These are phyloP conservation scores for Podilymbus podiceps DNA, from an alignment of 2,113 vertebrate species.

Conservation along the genomic window DNA sequence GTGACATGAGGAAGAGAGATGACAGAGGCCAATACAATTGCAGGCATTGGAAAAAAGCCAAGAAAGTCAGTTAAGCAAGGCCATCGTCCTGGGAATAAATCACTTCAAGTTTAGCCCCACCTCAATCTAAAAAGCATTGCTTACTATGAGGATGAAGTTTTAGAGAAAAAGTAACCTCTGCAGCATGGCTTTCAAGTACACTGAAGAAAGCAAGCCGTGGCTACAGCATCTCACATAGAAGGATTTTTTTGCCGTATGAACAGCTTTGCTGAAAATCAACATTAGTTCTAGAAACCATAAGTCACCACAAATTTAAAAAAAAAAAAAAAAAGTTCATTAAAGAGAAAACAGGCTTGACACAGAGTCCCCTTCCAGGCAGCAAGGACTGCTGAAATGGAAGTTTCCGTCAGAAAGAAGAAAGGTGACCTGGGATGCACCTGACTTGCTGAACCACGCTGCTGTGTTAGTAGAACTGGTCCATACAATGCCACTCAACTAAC, in stretches of 20 bases:
- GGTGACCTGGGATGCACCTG: neutral
- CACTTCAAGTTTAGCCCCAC: neutral
- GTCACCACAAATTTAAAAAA: neutral
- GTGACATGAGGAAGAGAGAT: neutral
- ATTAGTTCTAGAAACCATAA: neutral
- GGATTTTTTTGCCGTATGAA: neutral
- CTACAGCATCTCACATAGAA: neutral
- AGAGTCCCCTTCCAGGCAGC: neutral
- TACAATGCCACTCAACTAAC: neutral
- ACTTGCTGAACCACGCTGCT: neutral
- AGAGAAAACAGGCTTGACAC: neutral
- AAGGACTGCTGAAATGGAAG: neutral
- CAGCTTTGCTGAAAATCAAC: neutral
- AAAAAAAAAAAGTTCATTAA: neutral
- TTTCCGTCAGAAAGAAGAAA: neutral
- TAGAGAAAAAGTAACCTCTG: neutral
- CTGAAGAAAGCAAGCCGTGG: neutral
- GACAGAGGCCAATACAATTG: neutral
- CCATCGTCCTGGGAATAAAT: neutral
- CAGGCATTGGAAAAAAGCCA: neutral
- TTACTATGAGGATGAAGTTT: neutral
- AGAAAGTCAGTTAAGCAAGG: neutral
- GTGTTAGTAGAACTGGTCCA: neutral
- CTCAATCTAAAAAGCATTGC: neutral
- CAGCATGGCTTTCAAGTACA: neutral